These are phyloP conservation scores for Uropsilus gracilis DNA, from an alignment of 2,113 vertebrate genomes.

Conservation along the genomic window DNA sequence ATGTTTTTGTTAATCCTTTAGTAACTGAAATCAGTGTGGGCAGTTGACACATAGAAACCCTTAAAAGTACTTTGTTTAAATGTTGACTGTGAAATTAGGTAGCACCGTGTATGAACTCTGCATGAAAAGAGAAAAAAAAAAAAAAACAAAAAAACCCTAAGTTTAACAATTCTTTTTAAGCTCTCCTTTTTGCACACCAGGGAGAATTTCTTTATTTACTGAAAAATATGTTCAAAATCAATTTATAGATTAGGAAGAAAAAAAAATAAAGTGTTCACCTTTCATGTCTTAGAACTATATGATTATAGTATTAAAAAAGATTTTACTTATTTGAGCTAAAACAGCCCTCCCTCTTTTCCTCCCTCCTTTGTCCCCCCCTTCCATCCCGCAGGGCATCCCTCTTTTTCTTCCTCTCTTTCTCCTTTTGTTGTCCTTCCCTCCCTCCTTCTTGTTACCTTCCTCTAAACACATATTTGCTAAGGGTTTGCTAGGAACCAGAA, in stretches of 20 bases:
- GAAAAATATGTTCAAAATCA: conserved; percentile 29
- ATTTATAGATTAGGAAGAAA: neutral
- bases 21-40: conserved; percentile 10
- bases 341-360: neutral
- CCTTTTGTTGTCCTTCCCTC: no score
- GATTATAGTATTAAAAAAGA: neutral
- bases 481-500: neutral
- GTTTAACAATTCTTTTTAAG: neutral
- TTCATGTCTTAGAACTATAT: neutral
- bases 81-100: neutral
- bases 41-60: neutral
- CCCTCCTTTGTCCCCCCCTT: accelerated
- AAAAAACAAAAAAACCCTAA: no score
- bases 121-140: no score
- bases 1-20: conserved; percentile 38
- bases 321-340: neutral
- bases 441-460: neutral
- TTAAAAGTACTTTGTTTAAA: conserved; percentile 36
- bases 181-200: neutral
- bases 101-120: neutral
- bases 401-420: neutral
- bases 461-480: neutral
- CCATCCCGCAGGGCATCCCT: no score
- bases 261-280: neutral
- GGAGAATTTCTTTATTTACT: neutral